Evolutionary conservation across 2,888 invertebrate genomes (phyloP).

Genomic region (Spilarctia lutea): DNA sequence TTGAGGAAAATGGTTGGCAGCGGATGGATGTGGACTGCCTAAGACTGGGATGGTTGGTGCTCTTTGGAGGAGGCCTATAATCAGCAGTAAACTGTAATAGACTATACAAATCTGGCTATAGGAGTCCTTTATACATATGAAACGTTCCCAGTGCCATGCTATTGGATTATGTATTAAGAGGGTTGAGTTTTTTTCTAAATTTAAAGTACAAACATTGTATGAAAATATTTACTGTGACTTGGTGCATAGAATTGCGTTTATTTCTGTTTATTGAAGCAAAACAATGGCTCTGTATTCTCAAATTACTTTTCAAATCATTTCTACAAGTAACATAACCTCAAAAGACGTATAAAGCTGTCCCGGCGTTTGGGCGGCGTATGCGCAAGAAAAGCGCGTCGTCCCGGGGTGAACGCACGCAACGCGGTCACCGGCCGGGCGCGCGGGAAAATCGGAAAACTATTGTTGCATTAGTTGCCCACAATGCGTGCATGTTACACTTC

Average conservation of each 20-base stretch:
- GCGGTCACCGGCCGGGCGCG: constrained; percentile 72
- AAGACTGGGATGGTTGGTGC: too few relatives aligned
- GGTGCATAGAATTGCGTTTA: too few relatives aligned
- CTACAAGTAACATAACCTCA: not conserved
- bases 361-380: constrained; percentile 36
- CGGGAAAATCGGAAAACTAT: constrained; percentile 75
- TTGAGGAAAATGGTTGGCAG: too few relatives aligned
- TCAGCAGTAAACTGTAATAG: too few relatives aligned
- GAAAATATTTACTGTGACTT: not conserved
- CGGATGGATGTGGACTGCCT: too few relatives aligned
- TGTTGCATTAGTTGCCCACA: constrained; percentile 68
- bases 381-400: constrained; percentile 54
- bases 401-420: constrained; percentile 56
- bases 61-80: too few relatives aligned
- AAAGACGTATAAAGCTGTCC: constrained; percentile 12
- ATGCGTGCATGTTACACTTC: constrained; percentile 62
- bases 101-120: too few relatives aligned
- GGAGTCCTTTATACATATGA: not conserved
- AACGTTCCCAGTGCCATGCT: not conserved
- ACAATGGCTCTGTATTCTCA: not conserved
- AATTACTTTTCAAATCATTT: not conserved
- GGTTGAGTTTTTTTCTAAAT: not conserved
- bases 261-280: too few relatives aligned
- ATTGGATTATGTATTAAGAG: not conserved
- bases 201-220: not conserved